phyloP scores from a whole-genome alignment of 1,140 invertebrate species.

The Drosophila virilis region DNA sequence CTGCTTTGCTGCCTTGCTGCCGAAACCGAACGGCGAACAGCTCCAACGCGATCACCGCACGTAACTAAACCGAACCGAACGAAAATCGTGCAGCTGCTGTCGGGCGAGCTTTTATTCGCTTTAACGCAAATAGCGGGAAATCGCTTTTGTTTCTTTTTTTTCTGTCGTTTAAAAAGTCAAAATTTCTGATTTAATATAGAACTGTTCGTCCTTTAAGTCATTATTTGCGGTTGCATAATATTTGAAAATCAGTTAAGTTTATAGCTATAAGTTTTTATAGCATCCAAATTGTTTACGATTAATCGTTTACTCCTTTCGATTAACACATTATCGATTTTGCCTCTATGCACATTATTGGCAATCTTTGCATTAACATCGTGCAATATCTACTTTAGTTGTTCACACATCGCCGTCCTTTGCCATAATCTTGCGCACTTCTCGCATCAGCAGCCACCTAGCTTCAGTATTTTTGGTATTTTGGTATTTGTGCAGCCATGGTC shows the following conservation, averaged over 20 bases:
- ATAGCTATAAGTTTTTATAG: not conserved
- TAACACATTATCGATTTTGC: too few species aligned
- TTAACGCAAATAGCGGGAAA: conserved; percentile 27
- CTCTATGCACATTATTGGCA: too few species aligned
- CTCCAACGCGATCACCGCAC: conserved; percentile 24
- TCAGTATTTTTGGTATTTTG: conserved; percentile 28
- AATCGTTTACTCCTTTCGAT: not conserved
- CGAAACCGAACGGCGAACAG: conserved; percentile 24
- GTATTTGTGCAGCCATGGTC: not conserved
- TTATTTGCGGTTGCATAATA: not conserved
- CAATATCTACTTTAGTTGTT: not conserved
- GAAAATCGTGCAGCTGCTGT: not conserved
- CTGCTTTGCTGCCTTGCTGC: not conserved
- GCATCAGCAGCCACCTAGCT: not conserved
- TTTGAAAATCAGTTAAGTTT: not conserved
- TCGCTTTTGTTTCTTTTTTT: not conserved
- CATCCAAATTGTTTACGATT: not conserved
- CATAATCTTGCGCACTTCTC: not conserved
- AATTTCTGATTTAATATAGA: not conserved
- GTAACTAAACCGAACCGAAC: conserved; percentile 34
- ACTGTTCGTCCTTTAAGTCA: too few species aligned
- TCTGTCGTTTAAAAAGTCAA: not conserved
- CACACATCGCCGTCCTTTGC: not conserved
- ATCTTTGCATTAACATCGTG: too few species aligned
- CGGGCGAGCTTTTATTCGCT: conserved; percentile 23